Percentiles rank a stretch among this genome's conserved stretches.
Conservation (phyloP, 1,140 invertebrate genomes). For the Paramacrobiotus metropolitanus region DNA sequence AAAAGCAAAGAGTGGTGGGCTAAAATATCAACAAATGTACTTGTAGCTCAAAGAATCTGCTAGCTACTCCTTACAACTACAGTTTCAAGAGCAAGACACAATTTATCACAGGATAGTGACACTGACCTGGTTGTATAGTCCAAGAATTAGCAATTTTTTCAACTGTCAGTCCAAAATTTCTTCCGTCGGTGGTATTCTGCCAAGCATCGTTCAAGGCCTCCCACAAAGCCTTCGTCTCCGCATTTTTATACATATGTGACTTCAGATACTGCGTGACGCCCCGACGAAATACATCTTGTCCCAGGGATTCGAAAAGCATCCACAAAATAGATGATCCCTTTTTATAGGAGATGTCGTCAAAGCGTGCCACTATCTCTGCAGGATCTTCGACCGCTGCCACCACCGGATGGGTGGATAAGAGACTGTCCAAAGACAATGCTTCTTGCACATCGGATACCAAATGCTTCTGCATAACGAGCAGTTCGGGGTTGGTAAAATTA, state of each 20-base stretch:
- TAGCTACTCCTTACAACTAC: too few relatives aligned
- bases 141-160: background rate
- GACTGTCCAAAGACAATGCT: conserved; percentile 17
- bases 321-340: background rate
- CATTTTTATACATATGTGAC: conserved; percentile 64
- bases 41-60: too few relatives aligned
- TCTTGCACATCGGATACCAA: conserved; percentile 10
- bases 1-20: too few relatives aligned
- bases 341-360: background rate
- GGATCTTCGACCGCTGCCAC: conserved; percentile 15
- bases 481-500: background rate
- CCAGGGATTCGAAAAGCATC: background rate
- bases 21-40: too few relatives aligned
- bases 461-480: background rate
- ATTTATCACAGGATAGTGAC: too few relatives aligned
- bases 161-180: background rate
- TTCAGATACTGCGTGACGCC: conserved; percentile 81
- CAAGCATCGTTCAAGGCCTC: conserved; percentile 50
- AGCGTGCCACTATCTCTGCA: background rate
- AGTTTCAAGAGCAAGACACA: too few relatives aligned
- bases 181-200: background rate
- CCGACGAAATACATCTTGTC: conserved; percentile 39
- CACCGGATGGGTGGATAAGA: conserved; percentile 20
- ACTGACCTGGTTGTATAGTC: background rate
- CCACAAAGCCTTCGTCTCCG: conserved; percentile 85